Conservation (phyloP, 2,888 invertebrate species). For the Pteria penguin region DNA sequence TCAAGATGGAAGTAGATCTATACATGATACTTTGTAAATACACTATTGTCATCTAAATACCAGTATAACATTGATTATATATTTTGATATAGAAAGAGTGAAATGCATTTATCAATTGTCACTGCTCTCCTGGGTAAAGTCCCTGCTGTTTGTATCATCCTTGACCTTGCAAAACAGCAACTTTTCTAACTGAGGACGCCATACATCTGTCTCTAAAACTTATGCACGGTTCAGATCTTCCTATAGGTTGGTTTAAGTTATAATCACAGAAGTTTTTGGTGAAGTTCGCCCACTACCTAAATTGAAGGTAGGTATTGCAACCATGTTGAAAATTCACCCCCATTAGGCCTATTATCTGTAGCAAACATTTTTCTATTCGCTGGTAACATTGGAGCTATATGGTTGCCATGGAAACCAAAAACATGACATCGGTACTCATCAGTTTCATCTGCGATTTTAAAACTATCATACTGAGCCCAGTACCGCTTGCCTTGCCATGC, state of each 20-base stretch:
- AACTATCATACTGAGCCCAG: constrained; percentile 5
- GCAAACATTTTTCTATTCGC: constrained; percentile 10
- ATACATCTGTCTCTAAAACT: constrained; percentile 5
- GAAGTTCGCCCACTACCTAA: constrained; percentile 5
- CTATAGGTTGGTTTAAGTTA: background rate
- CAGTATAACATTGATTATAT: too few relatives aligned
- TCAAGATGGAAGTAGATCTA: too few relatives aligned
- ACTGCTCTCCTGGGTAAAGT: too few relatives aligned
- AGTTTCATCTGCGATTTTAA: background rate
- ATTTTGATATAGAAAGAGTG: too few relatives aligned
- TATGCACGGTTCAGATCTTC: background rate
- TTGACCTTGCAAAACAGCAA: too few relatives aligned
- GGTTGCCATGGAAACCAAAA: background rate
- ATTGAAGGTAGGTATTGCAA: background rate
- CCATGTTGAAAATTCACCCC: too few relatives aligned
- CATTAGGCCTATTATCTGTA: background rate
- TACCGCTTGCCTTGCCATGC: background rate
- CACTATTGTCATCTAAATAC: too few relatives aligned
- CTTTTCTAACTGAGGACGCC: constrained; percentile 2
- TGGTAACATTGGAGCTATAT: background rate
- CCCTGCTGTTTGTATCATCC: too few relatives aligned
- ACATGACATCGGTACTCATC: background rate
- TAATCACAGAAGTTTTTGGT: background rate
- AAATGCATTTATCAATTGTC: too few relatives aligned
- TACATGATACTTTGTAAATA: too few relatives aligned